phyloP scores from a whole-genome alignment of 2,888 invertebrate genomes.

The Rhodophaea formosa region DNA sequence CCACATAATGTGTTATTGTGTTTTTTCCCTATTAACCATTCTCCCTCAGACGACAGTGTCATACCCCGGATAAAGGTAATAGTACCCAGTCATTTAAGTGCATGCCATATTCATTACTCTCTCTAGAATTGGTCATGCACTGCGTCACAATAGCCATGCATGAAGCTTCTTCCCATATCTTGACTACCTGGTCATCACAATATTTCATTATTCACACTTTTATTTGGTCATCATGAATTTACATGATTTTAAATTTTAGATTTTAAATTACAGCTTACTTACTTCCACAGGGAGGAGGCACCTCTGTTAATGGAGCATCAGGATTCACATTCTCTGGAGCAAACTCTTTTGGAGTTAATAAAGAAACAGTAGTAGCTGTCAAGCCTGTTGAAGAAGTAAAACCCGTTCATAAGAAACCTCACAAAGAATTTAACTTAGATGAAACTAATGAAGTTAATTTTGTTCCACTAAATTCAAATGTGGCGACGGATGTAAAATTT shows the following conservation, averaged over 20 bases:
- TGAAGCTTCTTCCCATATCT: conserved; percentile 21
- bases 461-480: conserved; percentile 34
- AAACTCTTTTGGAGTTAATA: conserved; percentile 45
- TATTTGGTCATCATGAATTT: neutral
- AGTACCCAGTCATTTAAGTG: conserved; percentile 7
- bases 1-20: conserved; percentile 5
- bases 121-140: neutral
- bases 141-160: conserved; percentile 16
- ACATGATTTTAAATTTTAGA: too few species aligned
- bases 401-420: conserved; percentile 40
- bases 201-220: too few species aligned
- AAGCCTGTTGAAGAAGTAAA: conserved; percentile 36
- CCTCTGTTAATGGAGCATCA: conserved; percentile 44
- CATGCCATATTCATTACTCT: conserved; percentile 3
- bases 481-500: conserved; percentile 38
- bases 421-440: conserved; percentile 50
- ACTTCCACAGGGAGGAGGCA: conserved; percentile 54
- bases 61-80: conserved; percentile 10
- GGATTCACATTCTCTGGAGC: conserved; percentile 51
- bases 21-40: conserved; percentile 3
- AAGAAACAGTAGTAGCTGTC: conserved; percentile 39
- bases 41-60: conserved; percentile 8
- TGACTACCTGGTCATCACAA: too few species aligned
- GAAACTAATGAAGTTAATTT: conserved; percentile 53
- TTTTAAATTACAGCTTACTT: neutral